Base-by-base conservation (phyloP, 1,140 invertebrate genomes). In the Acyrthosiphon pisum region DNA sequence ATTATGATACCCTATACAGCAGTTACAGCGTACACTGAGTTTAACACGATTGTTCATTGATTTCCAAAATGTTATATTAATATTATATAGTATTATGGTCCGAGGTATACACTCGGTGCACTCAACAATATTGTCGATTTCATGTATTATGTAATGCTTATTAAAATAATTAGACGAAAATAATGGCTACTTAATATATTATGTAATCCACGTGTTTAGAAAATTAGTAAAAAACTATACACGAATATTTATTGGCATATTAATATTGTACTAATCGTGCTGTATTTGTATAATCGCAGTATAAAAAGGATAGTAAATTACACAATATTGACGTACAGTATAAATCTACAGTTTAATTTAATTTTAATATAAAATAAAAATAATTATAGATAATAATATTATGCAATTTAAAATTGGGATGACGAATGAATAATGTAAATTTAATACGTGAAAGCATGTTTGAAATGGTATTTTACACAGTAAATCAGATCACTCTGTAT, bases 41-140 rank as follows among this genome's bases (percentile, higher is more conserved):
- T 53, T 89, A 89, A 53, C n/a, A 88, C 46, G 46, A 88, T 88
- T 53, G 48, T 88, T 4, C 46, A 22, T 88, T 23, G 46, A 88
- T 53, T 50, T 50, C 87, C 87, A 48, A 88, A 50, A 44, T 9
- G n/a, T 88, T 88, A 26, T 44, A 41, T 26, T 26, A 9, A 56
- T 53, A 23, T 23, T 6, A 53, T 4, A 41, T 41, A 3, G 3
- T 41, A 41, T 3, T 41, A 41, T 41, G 41, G 11, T 48, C 1
- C 46, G 1, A 18, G 30, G 18, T 76, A n/a, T 68, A 46, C 0
- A 68, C 26, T n/a, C 30, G 6, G 6, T 76, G 2, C 6, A 60
- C 14, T 68, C 11, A 76, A n/a, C 14, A 18, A 35, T 20, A 76
- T 76, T 76, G 1, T n/a, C n/a, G 4, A 68, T 60, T 30, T 60